These are phyloP conservation scores for Eulimnadia texana DNA, from an alignment of 1,140 invertebrate genomes.

Conservation along the genomic window DNA sequence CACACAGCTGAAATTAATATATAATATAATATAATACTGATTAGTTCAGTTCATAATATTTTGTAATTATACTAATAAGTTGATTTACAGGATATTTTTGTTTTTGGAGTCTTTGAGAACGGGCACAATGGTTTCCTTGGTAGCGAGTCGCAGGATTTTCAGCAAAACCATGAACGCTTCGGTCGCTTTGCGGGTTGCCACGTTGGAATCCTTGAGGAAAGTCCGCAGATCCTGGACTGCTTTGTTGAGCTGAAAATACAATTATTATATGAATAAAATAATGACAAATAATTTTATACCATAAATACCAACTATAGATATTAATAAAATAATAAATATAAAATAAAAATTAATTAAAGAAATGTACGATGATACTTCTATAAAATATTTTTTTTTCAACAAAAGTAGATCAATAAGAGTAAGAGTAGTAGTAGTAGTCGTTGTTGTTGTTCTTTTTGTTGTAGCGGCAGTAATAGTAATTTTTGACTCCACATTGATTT, in stretches of 20 bases:
- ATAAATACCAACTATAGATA: background rate
- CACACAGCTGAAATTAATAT: too few species aligned
- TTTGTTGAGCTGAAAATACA: conserved; percentile 31
- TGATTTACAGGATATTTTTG: conserved; percentile 36
- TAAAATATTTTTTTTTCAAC: too few species aligned
- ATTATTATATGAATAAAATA: conserved; percentile 9
- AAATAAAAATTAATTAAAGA: too few species aligned
- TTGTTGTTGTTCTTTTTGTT: too few species aligned
- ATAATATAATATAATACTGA: too few species aligned
- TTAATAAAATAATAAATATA: conserved; percentile 17
- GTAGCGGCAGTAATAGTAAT: conserved; percentile 13
- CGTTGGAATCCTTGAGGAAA: conserved; percentile 33
- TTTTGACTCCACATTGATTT: conserved; percentile 19
- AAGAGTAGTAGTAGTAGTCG: conserved; percentile 1
- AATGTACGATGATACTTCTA: too few species aligned
- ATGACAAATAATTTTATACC: background rate
- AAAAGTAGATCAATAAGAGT: too few species aligned
- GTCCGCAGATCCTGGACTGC: conserved; percentile 38
- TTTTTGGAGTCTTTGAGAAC: conserved; percentile 40
- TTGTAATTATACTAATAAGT: background rate
- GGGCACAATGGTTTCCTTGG: conserved; percentile 40
- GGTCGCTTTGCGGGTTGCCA: conserved; percentile 47
- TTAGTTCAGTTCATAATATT: conserved; percentile 1
- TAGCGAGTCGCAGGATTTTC: conserved; percentile 39
- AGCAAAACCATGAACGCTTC: conserved; percentile 44